Conservation (phyloP, 2,797 vertebrate species). For the Coluber constrictor region DNA sequence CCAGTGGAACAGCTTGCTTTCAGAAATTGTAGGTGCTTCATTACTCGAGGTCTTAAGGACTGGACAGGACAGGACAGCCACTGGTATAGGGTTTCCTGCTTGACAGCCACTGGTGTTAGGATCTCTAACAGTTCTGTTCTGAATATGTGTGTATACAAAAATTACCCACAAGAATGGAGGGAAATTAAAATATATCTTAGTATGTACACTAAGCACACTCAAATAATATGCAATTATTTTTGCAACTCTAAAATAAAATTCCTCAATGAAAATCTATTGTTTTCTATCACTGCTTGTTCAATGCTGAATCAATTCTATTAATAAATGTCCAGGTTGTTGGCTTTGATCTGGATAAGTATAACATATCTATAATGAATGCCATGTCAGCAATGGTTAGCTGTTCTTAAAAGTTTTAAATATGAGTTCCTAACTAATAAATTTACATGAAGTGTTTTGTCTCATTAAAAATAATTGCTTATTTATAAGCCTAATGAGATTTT, state of each 20-base stretch:
- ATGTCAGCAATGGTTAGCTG: background rate
- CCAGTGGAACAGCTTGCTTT: no score
- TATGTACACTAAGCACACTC: background rate
- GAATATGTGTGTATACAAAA: background rate
- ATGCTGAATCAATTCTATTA: background rate
- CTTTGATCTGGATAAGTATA: constrained; percentile 7
- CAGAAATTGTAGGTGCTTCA: no score
- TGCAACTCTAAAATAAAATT: background rate
- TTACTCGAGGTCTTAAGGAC: no score
- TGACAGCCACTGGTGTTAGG: no score
- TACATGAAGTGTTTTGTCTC: background rate
- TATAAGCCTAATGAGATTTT: constrained; percentile 10
- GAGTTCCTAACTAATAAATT: background rate
- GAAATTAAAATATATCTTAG: background rate
- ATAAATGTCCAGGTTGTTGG: background rate
- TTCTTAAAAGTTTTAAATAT: constrained; percentile 8
- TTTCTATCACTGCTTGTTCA: background rate
- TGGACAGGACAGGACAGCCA: no score
- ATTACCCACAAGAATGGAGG: background rate
- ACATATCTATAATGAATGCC: background rate
- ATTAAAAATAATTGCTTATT: constrained; percentile 15
- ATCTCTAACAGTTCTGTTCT: background rate
- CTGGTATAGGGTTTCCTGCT: no score
- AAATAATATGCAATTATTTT: background rate
- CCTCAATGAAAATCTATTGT: background rate